Evolutionary conservation across 2,888 invertebrate species (phyloP).

Genomic region (Drosophila maculinotata): DNA sequence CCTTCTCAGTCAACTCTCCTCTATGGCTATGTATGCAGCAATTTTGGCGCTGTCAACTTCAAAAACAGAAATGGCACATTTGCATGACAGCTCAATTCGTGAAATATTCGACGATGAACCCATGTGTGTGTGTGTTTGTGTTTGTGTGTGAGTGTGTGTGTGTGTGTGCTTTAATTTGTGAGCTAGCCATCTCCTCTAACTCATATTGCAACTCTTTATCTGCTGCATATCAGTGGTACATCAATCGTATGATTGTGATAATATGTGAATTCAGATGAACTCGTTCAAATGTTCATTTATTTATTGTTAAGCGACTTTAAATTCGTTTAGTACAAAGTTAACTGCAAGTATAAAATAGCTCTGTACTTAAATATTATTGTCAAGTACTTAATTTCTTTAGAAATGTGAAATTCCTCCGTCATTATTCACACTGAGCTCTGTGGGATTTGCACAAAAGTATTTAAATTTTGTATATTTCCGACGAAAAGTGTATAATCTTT

Average conservation of each 20-base stretch:
- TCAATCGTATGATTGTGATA: slow-evolving; percentile 8
- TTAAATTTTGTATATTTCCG: too few species aligned
- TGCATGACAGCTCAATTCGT: slow-evolving; percentile 81
- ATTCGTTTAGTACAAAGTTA: too few species aligned
- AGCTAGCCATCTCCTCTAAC: slow-evolving; percentile 17
- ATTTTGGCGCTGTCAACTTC: slow-evolving; percentile 78
- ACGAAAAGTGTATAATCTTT: too few species aligned
- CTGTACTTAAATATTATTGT: too few species aligned
- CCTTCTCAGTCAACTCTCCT: not conserved
- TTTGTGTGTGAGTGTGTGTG: not conserved
- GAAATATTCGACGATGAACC: slow-evolving; percentile 67
- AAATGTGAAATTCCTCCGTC: too few species aligned
- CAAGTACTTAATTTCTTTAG: too few species aligned
- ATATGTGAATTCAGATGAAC: not conserved
- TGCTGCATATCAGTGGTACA: slow-evolving; percentile 18
- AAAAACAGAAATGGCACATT: slow-evolving; percentile 78
- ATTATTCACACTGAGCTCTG: too few species aligned
- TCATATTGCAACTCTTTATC: slow-evolving; percentile 39
- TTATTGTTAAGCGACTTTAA: too few species aligned
- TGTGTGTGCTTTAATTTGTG: slow-evolving; percentile 9
- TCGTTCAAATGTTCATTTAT: not conserved
- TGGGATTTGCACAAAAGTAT: too few species aligned
- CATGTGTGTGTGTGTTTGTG: slow-evolving; percentile 8
- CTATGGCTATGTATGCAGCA: slow-evolving; percentile 57
- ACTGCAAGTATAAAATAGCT: too few species aligned